Evolutionary conservation across 2,113 vertebrate species (phyloP), one percentile per base, ranked within the genome.

Genomic region (Festucalex cinctus): DNA sequence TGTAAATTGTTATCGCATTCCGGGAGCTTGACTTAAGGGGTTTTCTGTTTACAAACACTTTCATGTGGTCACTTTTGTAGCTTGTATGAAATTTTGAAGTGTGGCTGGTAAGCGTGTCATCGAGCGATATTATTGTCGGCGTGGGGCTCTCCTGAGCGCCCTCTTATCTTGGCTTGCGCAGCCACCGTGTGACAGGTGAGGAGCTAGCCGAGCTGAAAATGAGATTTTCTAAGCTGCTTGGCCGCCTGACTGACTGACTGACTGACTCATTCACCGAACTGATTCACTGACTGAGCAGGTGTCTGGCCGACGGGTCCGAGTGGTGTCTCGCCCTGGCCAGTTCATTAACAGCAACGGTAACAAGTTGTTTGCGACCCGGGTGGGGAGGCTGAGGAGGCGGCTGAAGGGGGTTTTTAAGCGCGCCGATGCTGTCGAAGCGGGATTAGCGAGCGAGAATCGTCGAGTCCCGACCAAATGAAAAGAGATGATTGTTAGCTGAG

Each of bases 401-500:
- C 79, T 76, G 63, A 82, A 70, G 60, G 59, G 73, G n/a, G n/a
- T n/a, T 49, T 78, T 87, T 70, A 12, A 62, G 64, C 22, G 20
- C 28, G 59, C 60, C 20, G 28, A 51, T 1, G 28, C 66, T 35
- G 0, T 20, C 24, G 41, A 84, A 76, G 74, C 73, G 59, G 76
- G 78, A 83, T 86, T 61, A 8, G 59, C 37, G n/a, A 3, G 59
- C 6, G 12, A n/a, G 37, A 43, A 3, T 9, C n/a, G 1, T 43
- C 19, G 4, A 59, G 9, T 39, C 6, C 22, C 56, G 73, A n/a
- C 48, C 64, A 49, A 80, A 75, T 67, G n/a, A n/a, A 67, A 65
- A 76, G 1, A 71, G 53, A 75, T 66, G 49, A 22, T 2, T 66
- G 1, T 41, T 35, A 16, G 36, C 43, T 1, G 51, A 37, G 58